Base-by-base conservation (phyloP, 2,888 invertebrate genomes). In the Acronicta alni region DNA sequence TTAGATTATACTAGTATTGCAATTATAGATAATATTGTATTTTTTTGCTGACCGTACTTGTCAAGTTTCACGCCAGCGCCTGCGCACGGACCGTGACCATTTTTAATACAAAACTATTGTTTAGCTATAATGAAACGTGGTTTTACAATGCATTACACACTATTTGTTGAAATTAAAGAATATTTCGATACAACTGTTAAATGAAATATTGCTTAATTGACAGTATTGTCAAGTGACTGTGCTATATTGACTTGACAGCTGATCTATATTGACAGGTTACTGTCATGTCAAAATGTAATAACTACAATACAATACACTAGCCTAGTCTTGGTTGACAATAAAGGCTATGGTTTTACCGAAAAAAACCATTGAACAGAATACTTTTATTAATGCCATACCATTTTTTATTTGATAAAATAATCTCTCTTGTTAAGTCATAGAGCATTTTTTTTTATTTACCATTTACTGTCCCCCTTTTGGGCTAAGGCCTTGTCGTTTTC, bases 41-140 rank as follows among this genome's bases (percentile, higher is more conserved):
- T 65, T 55, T 23, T 51, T 12, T 46, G 55, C 57, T 55, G 56
- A 67, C 78, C 41, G 30, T 79, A 76, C 67, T 38, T 47, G 49
- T 58, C 52, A 61, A 63, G 71, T 77, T 68, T 67, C 75, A 78
- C 69, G 60, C 63, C 65, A 74, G 67, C 72, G 77, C 79, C 57
- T 68, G 79, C 66, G 77, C 77, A 65, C 57, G 26, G 48, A 58
- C 61, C 70, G 64, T 66, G 65, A 70, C 72, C 58, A 62, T 66
- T 76, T 69, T 67, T 77, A 77, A 77, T 77, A 77, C 72, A 77
- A 70, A 77, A 67, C 60, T 55, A 67, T 76, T 76, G 70, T 77
- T 77, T 77, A 77, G 70, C 45, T 70, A 75, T 75, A 77, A 77
- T 75, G 65, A 70, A 77, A 55, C 56, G 56, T 58, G 66, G 55